Percentiles rank a stretch among this genome's conserved stretches.
These are phyloP conservation scores for Mareca penelope DNA, from an alignment of 2,797 vertebrate genomes.

Conservation along the genomic window DNA sequence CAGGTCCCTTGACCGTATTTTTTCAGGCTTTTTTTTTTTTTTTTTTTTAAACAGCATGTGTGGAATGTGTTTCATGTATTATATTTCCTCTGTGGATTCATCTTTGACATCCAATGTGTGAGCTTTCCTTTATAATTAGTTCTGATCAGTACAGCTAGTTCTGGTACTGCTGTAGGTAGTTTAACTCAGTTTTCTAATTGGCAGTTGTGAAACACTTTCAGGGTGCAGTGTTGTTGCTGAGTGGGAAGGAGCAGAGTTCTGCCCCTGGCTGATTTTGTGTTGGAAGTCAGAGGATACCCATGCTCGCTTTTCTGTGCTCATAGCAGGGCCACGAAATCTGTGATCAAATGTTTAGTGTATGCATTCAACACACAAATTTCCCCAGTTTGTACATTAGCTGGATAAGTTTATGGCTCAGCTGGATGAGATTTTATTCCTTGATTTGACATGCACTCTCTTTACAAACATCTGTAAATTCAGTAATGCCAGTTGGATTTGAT, in stretches of 20 bases:
- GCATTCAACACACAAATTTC: not conserved
- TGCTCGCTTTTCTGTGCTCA: not conserved
- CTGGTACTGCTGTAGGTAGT: not conserved
- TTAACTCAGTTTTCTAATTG: not conserved
- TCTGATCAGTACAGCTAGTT: constrained; percentile 38
- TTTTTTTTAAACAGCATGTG: not conserved
- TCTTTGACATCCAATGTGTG: constrained; percentile 50
- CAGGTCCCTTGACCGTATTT: too few relatives aligned
- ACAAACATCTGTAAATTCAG: constrained; percentile 13
- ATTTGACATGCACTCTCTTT: constrained; percentile 4
- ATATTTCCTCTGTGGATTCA: constrained; percentile 54
- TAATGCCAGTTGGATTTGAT: not conserved
- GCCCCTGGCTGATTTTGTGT: not conserved
- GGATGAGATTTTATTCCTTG: not conserved
- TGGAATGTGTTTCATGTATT: constrained; percentile 54
- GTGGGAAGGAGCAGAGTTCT: not conserved
- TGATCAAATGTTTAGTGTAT: not conserved
- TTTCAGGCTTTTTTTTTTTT: too few relatives aligned
- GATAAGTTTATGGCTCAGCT: not conserved
- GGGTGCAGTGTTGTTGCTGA: not conserved
- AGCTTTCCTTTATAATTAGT: constrained; percentile 48
- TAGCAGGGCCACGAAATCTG: not conserved
- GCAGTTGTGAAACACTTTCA: not conserved
- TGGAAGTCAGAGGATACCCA: not conserved
- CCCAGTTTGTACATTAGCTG: not conserved